Evolutionary conservation across 2,113 vertebrate species (phyloP).

Genomic region (Scophthalmus maximus): DNA sequence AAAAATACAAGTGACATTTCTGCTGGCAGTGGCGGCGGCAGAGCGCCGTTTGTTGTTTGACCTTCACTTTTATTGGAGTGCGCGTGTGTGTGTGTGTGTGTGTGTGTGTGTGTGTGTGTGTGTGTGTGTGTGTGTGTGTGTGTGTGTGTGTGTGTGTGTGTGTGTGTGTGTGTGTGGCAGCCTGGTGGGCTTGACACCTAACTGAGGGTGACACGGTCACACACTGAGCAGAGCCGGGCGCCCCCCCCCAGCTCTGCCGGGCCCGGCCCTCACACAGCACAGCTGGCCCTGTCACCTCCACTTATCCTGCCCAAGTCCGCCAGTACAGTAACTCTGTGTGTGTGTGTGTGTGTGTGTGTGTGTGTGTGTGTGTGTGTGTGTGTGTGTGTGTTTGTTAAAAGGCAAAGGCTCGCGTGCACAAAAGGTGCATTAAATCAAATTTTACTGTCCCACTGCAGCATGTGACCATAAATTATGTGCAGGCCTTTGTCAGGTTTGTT

Average conservation of each 20-base stretch:
- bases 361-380: constrained; percentile 15
- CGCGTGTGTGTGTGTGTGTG: constrained; percentile 27
- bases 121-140: constrained; percentile 27
- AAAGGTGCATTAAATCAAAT: constrained; percentile 53
- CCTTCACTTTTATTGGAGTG: constrained; percentile 59
- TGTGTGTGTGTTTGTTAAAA: constrained; percentile 2
- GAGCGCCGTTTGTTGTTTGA: constrained; percentile 49
- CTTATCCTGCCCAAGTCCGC: constrained; percentile 27
- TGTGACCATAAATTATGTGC: constrained; percentile 19
- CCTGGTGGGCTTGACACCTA: constrained; percentile 64
- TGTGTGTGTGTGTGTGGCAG: constrained; percentile 29
- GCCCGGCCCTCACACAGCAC: constrained; percentile 33
- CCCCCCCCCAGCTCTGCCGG: constrained; percentile 23
- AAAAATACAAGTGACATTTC: constrained; percentile 70
- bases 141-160: constrained; percentile 23
- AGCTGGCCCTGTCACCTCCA: constrained; percentile 66
- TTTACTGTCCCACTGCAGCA: constrained; percentile 23
- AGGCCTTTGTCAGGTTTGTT: background rate
- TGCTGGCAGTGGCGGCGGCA: constrained; percentile 35
- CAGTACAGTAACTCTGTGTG: constrained; percentile 10
- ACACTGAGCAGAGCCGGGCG: constrained; percentile 32
- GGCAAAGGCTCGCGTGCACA: constrained; percentile 22
- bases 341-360: constrained; percentile 25
- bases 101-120: constrained; percentile 27
- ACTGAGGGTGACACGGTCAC: constrained; percentile 61